phyloP scores from a whole-genome alignment of 2,888 invertebrate genomes.

The Thymelicus sylvestris region DNA sequence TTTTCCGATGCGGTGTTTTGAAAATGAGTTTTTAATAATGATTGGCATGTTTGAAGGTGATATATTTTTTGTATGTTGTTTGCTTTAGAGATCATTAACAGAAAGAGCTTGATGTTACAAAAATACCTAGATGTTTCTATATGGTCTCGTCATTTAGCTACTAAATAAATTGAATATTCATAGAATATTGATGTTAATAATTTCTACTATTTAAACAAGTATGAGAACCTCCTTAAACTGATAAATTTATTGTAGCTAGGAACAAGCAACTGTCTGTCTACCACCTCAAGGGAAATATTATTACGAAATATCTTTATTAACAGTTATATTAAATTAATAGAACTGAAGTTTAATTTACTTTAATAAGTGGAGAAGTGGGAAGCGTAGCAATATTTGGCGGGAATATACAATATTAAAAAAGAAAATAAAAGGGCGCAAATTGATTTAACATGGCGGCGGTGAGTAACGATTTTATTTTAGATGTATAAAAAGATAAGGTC shows the following conservation, averaged over 20 bases:
- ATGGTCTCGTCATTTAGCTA: too few species aligned
- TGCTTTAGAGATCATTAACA: too few species aligned
- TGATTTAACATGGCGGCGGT: constrained; percentile 32
- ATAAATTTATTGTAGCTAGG: too few species aligned
- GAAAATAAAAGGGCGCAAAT: constrained; percentile 14
- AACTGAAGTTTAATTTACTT: neutral
- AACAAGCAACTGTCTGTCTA: too few species aligned
- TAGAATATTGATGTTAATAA: too few species aligned
- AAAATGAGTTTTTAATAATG: constrained; percentile 55
- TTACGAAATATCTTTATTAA: neutral
- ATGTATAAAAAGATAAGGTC: constrained; percentile 34
- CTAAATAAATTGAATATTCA: too few species aligned
- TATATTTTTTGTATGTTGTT: constrained; percentile 10
- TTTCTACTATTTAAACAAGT: too few species aligned
- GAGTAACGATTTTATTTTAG: constrained; percentile 35
- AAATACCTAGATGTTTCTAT: too few species aligned
- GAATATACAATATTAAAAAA: neutral
- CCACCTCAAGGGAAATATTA: neutral
- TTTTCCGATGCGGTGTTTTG: constrained; percentile 45
- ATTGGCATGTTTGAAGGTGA: neutral
- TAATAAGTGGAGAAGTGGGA: neutral
- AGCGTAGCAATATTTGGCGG: neutral
- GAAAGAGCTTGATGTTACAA: too few species aligned
- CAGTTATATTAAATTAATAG: neutral
- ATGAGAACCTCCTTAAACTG: too few species aligned